Evolutionary conservation across 2,888 invertebrate species (phyloP).

Genomic region (Andrena trimmerana): DNA sequence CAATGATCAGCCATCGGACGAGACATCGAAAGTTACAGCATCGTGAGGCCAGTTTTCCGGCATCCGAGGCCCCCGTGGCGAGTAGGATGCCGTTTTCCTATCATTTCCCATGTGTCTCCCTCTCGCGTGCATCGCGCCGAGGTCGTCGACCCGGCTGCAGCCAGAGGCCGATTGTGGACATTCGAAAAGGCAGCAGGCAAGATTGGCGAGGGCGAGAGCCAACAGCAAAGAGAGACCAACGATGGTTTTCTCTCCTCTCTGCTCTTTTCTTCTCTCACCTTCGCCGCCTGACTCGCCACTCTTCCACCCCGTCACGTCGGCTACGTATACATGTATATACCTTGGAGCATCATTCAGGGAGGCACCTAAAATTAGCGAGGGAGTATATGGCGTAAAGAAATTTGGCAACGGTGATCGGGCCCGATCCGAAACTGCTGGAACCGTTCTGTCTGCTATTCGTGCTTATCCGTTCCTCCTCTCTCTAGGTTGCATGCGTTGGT

Average conservation of each 20-base stretch:
- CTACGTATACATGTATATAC: conserved; percentile 23
- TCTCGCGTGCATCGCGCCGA: conserved; percentile 52
- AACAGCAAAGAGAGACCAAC: conserved; percentile 32
- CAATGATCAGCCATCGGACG: neutral
- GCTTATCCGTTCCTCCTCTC: neutral
- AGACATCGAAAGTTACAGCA: neutral
- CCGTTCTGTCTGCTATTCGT: neutral
- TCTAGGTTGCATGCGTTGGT: neutral
- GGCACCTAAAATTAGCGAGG: conserved; percentile 77
- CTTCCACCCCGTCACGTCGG: conserved; percentile 54
- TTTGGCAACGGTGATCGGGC: conserved; percentile 66
- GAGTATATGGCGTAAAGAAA: conserved; percentile 67
- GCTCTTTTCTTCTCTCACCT: conserved; percentile 32
- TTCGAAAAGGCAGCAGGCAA: conserved; percentile 67
- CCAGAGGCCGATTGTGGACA: conserved; percentile 68
- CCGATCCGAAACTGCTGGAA: conserved; percentile 23
- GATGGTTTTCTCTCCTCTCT: conserved; percentile 18
- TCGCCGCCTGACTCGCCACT: conserved; percentile 12
- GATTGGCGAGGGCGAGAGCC: conserved; percentile 68
- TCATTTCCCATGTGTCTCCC: conserved; percentile 41
- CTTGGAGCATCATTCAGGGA: conserved; percentile 65
- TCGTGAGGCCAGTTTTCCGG: conserved; percentile 7
- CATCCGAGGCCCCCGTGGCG: neutral
- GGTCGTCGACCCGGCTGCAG: conserved; percentile 63
- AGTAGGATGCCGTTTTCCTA: conserved; percentile 26